Evolutionary conservation across 2,888 invertebrate genomes (phyloP).

Genomic region (Scaeva pyrastri): DNA sequence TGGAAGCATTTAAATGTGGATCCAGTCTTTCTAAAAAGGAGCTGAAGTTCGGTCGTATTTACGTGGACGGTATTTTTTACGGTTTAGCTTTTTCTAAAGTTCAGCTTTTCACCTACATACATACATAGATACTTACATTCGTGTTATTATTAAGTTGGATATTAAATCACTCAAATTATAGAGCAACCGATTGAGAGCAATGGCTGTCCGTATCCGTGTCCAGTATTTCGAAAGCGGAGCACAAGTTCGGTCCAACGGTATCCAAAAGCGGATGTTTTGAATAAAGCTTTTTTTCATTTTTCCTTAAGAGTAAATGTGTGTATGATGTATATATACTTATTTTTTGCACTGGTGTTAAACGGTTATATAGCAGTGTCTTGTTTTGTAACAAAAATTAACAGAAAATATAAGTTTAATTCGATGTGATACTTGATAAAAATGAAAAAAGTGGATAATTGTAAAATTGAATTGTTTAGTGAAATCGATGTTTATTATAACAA

Average conservation of each 20-base stretch:
- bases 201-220: constrained; percentile 11
- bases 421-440: neutral
- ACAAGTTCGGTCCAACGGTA: constrained; percentile 4
- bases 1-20: constrained; percentile 33
- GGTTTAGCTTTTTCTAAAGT: constrained; percentile 36
- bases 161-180: neutral
- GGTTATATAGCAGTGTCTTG: neutral
- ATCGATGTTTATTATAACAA: constrained; percentile 26
- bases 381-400: neutral
- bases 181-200: constrained; percentile 22
- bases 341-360: constrained; percentile 7
- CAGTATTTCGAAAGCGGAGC: constrained; percentile 58
- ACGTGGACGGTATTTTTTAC: constrained; percentile 4
- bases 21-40: constrained; percentile 58
- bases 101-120: constrained; percentile 17
- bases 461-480: neutral
- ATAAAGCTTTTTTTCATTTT: constrained; percentile 19
- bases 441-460: neutral
- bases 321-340: constrained; percentile 3
- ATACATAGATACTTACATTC: neutral
- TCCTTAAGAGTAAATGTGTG: constrained; percentile 2
- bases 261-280: constrained; percentile 5
- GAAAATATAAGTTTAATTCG: neutral
- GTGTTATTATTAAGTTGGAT: constrained; percentile 11
- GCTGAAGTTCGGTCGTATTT: constrained; percentile 50